Conservation (phyloP, 2,888 invertebrate genomes). For the Thera britannica region DNA sequence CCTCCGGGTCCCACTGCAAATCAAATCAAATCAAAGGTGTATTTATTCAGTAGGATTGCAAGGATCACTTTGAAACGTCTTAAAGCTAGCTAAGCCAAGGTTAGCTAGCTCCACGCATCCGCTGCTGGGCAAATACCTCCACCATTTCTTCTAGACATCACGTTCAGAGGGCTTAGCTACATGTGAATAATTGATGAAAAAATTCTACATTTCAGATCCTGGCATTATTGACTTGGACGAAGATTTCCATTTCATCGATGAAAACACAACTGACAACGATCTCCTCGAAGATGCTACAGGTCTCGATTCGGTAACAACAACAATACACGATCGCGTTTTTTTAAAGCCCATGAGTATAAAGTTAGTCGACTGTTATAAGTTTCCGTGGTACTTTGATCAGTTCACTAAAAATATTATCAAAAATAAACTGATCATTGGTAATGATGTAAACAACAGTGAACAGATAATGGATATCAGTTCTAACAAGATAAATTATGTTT, state of each 20-base stretch:
- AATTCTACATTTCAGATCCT: slow-evolving; percentile 17
- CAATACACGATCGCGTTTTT: background rate
- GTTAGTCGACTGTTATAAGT: slow-evolving; percentile 30
- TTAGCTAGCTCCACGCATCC: too few relatives aligned
- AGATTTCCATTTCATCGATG: slow-evolving; percentile 9
- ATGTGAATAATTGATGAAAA: background rate
- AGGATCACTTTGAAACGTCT: too few relatives aligned
- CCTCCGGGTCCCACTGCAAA: too few relatives aligned
- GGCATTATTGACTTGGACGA: slow-evolving; percentile 26
- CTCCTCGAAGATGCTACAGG: background rate
- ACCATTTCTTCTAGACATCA: too few relatives aligned
- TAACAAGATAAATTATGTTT: background rate
- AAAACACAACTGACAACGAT: background rate
- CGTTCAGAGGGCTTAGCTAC: too few relatives aligned
- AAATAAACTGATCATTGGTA: background rate
- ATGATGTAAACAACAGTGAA: slow-evolving; percentile 7
- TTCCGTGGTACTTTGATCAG: slow-evolving; percentile 41
- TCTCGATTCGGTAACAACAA: slow-evolving; percentile 3
- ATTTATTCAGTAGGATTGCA: too few relatives aligned
- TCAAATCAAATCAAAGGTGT: too few relatives aligned
- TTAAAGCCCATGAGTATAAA: slow-evolving; percentile 15
- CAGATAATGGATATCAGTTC: slow-evolving; percentile 1
- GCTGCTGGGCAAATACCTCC: too few relatives aligned
- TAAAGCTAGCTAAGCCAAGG: too few relatives aligned
- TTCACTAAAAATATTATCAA: slow-evolving; percentile 23